Evolutionary conservation across 1,140 invertebrate species (phyloP), one percentile per base, ranked within the genome.

Genomic region (Ceratina japonica): DNA sequence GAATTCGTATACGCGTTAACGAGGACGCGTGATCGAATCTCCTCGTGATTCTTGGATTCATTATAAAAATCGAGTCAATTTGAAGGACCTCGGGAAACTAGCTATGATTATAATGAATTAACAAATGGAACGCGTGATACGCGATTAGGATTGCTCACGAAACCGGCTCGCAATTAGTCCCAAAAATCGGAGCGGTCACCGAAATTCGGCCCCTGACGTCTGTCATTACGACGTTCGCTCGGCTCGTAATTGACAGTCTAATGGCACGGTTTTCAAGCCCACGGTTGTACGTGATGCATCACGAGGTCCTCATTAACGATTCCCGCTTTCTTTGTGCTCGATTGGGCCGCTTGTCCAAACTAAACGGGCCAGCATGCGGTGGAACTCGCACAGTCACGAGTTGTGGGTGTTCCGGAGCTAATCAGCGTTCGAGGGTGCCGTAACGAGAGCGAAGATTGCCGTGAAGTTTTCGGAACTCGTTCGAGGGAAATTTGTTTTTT

Each of bases 221-320:
- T 82, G 78, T 87, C 79, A 86, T 87, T 87, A 86, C 64, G 75
- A 52, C 62, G 63, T 64, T 62, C 76, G 75, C 74, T 73, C 63
- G 66, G 49, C 65, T 20, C 79, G 81, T 88, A 86, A 89, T 88
- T 88, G 87, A 89, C 87, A 87, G 81, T 84, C 82, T 87, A 89
- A 89, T 89, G 82, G 85, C 82, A 88, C 77, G 83, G 82, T 82
- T 74, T 78, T 77, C 69, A 78, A 69, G 75, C 27, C 52, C 68
- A 49, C 52, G 58, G 49, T 51, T 18, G 37, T 65, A 27, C 59
- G 64, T 20, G 59, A 44, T 70, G 66, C 65, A 20, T 44, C 37
- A n/a, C 13, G 59, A 75, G 75, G 79, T 82, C 75, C 82, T 84
- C 80, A 85, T 87, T 85, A 87, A 86, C 65, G 84, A 87, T 86